Evolutionary conservation across 2,113 vertebrate species (phyloP).

Genomic region (Syngnathoides biaculeatus): DNA sequence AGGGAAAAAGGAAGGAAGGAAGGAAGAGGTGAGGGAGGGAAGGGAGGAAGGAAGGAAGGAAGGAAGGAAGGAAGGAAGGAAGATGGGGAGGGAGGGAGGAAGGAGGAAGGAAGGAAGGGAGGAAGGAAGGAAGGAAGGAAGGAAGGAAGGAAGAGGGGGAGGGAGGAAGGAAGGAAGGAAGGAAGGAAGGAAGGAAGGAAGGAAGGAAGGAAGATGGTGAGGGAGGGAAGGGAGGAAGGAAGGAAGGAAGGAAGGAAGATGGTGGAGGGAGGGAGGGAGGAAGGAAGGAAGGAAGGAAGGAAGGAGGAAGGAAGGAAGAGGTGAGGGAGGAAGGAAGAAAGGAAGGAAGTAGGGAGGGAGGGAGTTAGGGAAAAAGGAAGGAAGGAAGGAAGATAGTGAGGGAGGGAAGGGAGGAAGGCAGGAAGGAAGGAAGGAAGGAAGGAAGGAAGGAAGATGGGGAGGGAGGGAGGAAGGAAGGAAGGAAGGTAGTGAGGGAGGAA

Average conservation of each 20-base stretch:
- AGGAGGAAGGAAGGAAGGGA: no score
- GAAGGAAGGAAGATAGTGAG: not conserved
- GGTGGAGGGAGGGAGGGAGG: no score
- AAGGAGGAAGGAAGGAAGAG: not conserved
- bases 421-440: no score
- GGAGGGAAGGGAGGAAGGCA: not conserved
- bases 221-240: not conserved
- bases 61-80: not conserved
- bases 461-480: no score
- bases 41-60: not conserved
- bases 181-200: no score
- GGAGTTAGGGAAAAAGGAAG: no score
- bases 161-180: not conserved
- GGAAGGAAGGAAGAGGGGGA: no score
- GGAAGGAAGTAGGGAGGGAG: no score
- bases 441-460: not conserved
- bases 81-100: not conserved
- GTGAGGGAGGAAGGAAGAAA: no score
- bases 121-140: no score
- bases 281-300: not conserved
- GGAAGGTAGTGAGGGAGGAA: no score
- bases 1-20: not conserved
- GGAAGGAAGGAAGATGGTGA: no score
- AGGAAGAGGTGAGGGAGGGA: not conserved
- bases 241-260: not conserved